phyloP scores from a whole-genome alignment of 2,888 invertebrate genomes.

The Horisme vitalbata region DNA sequence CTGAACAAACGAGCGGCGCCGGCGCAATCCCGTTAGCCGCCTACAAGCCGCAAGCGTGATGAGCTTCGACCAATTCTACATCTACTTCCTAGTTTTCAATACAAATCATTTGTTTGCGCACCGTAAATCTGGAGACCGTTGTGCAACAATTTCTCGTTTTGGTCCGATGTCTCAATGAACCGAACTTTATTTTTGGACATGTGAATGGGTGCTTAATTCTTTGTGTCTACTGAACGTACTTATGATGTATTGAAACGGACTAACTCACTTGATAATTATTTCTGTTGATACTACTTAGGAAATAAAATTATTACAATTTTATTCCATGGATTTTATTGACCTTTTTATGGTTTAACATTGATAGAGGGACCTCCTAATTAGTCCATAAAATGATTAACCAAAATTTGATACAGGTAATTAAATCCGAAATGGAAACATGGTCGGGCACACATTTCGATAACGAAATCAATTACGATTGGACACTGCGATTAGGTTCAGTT shows the following conservation, averaged over 20 bases:
- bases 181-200: conserved; percentile 15
- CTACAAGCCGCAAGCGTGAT: conserved; percentile 45
- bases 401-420: conserved; percentile 43
- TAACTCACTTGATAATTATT: conserved; percentile 22
- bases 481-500: conserved; percentile 53
- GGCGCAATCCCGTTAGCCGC: conserved; percentile 66
- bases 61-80: conserved; percentile 42
- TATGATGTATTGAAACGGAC: background rate
- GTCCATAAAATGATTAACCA: conserved; percentile 40
- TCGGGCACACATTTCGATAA: conserved; percentile 48
- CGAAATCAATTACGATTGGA: conserved; percentile 55
- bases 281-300: conserved; percentile 15
- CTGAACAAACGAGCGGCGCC: conserved; percentile 46
- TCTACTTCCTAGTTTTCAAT: conserved; percentile 46
- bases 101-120: conserved; percentile 36
- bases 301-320: conserved; percentile 31
- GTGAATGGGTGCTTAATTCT: conserved; percentile 26
- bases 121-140: conserved; percentile 19
- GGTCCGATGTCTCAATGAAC: conserved; percentile 28
- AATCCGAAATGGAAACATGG: conserved; percentile 40
- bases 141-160: conserved; percentile 14
- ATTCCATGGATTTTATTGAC: conserved; percentile 27
- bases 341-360: conserved; percentile 33
- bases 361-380: conserved; percentile 36
- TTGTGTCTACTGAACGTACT: conserved; percentile 8